Evolutionary conservation across 2,888 invertebrate species (phyloP).

Genomic region (Eupithecia centaureata): DNA sequence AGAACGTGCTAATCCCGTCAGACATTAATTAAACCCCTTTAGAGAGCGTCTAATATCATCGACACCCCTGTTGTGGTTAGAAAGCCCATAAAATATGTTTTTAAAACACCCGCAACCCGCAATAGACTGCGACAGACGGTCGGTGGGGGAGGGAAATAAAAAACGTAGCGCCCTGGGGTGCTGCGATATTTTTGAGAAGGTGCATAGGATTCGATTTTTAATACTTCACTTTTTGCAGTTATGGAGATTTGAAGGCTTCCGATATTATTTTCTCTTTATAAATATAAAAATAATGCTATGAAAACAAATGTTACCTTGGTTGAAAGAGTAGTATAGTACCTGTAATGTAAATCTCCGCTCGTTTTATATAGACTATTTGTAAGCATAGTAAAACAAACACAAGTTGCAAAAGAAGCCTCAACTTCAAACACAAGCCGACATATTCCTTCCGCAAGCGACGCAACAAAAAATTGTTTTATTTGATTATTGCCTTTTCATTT

Average conservation of each 20-base stretch:
- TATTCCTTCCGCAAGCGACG: conserved; percentile 20
- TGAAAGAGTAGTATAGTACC: too few species aligned
- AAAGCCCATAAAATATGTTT: conserved; percentile 52
- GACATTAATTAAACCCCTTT: conserved; percentile 58
- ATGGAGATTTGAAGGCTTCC: not conserved
- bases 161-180: not conserved
- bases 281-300: too few species aligned
- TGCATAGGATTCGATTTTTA: not conserved
- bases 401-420: conserved; percentile 16
- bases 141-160: conserved; percentile 1
- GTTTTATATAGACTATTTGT: too few species aligned
- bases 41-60: conserved; percentile 51
- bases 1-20: conserved; percentile 61
- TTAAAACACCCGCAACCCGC: conserved; percentile 46
- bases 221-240: not conserved
- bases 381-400: too few species aligned
- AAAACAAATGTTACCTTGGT: too few species aligned
- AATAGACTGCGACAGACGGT: conserved; percentile 2
- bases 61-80: conserved; percentile 52
- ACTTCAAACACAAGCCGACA: conserved; percentile 15
- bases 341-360: too few species aligned
- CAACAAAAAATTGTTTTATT: conserved; percentile 53
- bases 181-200: not conserved
- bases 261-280: too few species aligned
- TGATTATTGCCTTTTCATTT: conserved; percentile 57